Evolutionary conservation across 1,140 invertebrate genomes (phyloP), one percentile per base, ranked within the genome.

Genomic region (Zaprionus tsacasi): DNA sequence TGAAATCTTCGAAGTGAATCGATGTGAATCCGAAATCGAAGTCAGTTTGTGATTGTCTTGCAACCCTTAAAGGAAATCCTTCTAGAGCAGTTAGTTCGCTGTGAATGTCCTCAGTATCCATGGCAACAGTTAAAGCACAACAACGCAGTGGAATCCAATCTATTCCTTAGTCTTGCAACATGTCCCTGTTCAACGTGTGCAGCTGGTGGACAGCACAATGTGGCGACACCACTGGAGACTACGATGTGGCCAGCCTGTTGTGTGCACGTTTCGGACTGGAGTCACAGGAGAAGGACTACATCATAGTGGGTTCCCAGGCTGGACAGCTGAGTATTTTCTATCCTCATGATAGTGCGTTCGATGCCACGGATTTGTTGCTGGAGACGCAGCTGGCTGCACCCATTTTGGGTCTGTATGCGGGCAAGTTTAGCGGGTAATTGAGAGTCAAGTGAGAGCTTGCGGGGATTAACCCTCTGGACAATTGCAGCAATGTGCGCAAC

Each of bases 181-280:
- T 97, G 96, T 97, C 96, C 13, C 91, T 97, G 50, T 97, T 97
- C 88, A 96, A 96, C 92, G 94, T 95, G 3, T 94, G 96, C 79
- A 96, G 96, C 76, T 95, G 95, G 94, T 97, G 96, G 96, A 93
- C 94, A 17, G 94, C 95, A 5, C 93, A 94, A 11, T 95, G 94
- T 79, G 95, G 95, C 3, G 94, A 94, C 54, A 92, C 94, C 36
- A 94, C 95, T 54, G 93, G 80, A 40, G 87, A 92, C 50, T 93
- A 93, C 54, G 91, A 93, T 82, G 79, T 91, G 64, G 83, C 89
- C 40, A 91, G 83, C 52, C 56, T 93, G 57, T 35, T 91, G 55
- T 91, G 91, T 64, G 85, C 87, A 1, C 89, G 92, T 1, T 95
- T 96, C 75, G 95, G 95, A 48, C 87, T 93, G 59, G 94, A 94